Evolutionary conservation across 2,888 invertebrate genomes (phyloP), one percentile per base, ranked within the genome.

Genomic region (Elgonia sp.): DNA sequence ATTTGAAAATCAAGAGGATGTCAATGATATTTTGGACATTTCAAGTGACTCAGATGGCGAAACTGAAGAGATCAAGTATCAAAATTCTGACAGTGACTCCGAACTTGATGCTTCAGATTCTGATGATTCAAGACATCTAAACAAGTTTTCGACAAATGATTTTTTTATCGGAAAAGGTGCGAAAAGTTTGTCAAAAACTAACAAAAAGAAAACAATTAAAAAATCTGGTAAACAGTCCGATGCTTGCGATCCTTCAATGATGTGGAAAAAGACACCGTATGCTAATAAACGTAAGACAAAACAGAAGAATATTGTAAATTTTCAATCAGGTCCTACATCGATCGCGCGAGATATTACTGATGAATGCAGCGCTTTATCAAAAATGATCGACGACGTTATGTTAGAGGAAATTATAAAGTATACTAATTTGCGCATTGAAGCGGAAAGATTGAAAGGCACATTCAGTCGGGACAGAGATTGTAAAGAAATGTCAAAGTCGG

Each of bases 301-400:
- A 18, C 53, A 69, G 62, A 80, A 80, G 70, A 80, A 62, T n/a
- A 80, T 80, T 50, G 60, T 80, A 40, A 80, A 80, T 40, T 50
- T 70, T 62, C 69, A 20, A 57, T 40, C 70, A 12, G 80, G 80
- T 42, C 60, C 80, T 18, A 62, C 69, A 55, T 46, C 46, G 20
- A 18, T 42, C 20, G 42, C 70, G 14, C 39, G 53, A 53, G 20
- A 69, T 39, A 69, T 69, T 20, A 46, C 57, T 21, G 55, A 50
- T 79, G 79, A 79, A 60, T 16, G 55, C 0, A 39, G 53, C 37
- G 79, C 69, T 37, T 79, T 79, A 20, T 69, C 46, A 14, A 80
- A 85, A 60, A 69, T 85, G 29, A 73, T 85, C 29, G 75, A 75
- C 29, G 20, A 70, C 16, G 46, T 57, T 21, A 85, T 85, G 79